These are phyloP conservation scores for Lagodon rhomboides DNA, from an alignment of 2,797 vertebrate genomes.

Conservation along the genomic window DNA sequence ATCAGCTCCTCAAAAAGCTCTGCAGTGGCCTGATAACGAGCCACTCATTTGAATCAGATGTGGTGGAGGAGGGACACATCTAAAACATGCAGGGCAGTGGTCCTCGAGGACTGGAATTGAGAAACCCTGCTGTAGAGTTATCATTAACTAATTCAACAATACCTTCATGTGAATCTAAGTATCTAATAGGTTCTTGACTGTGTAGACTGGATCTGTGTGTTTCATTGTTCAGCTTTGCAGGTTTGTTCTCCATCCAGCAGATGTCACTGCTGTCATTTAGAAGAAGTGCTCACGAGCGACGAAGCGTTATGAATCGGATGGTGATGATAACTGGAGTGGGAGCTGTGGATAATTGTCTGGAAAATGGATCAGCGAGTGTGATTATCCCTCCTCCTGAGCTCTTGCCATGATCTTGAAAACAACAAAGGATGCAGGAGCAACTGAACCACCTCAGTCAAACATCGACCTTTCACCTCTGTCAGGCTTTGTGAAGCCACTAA, in stretches of 20 bases:
- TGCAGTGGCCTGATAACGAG: no score
- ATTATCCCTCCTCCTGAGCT: constrained; percentile 10
- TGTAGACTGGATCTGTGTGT: neutral
- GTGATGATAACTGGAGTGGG: neutral
- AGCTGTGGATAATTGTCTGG: constrained; percentile 10
- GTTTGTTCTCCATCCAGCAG: constrained; percentile 54
- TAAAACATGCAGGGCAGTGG: no score
- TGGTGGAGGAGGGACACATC: no score
- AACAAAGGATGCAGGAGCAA: constrained; percentile 7
- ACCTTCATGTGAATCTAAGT: neutral
- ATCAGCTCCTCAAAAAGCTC: no score
- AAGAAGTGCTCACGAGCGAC: neutral
- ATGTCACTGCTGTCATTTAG: constrained; percentile 53
- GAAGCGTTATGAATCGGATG: neutral
- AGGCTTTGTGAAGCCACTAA: neutral
- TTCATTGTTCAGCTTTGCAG: constrained; percentile 5
- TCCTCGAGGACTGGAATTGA: no score
- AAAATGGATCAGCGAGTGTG: constrained; percentile 26
- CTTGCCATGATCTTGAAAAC: neutral
- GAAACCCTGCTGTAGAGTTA: neutral
- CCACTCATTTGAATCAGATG: no score
- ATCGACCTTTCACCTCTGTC: neutral
- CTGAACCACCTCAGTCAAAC: neutral
- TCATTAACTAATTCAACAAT: neutral
- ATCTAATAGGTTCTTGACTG: neutral